Evolutionary conservation across 2,113 vertebrate species (phyloP).

Genomic region (Sus scrofa): DNA sequence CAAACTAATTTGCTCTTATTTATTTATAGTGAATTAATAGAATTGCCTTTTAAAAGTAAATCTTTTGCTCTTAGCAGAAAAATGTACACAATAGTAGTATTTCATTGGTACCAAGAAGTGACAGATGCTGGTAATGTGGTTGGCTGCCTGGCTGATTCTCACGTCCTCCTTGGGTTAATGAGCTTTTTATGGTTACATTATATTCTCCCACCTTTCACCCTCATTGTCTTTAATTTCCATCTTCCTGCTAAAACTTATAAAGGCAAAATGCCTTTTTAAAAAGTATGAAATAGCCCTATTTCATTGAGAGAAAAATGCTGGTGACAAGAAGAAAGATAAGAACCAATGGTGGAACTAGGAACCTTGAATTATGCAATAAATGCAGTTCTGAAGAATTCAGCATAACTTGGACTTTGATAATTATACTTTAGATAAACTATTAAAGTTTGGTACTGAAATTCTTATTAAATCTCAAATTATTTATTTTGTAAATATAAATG

Average conservation of each 20-base stretch:
- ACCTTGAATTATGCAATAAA: neutral
- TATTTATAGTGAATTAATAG: slow-evolving; percentile 55
- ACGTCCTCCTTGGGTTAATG: neutral
- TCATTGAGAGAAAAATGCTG: neutral
- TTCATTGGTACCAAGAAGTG: neutral
- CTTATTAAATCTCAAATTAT: neutral
- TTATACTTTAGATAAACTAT: neutral
- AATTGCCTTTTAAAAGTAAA: slow-evolving; percentile 51
- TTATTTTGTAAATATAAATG: slow-evolving; percentile 5
- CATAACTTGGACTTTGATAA: neutral
- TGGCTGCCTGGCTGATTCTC: neutral
- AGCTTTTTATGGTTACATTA: neutral
- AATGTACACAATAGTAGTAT: neutral
- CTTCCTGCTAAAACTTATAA: neutral
- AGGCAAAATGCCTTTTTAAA: slow-evolving; percentile 3
- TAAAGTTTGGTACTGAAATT: neutral
- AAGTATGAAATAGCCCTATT: neutral
- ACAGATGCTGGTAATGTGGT: neutral
- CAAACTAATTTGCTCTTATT: slow-evolving; percentile 62
- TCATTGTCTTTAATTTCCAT: slow-evolving; percentile 12
- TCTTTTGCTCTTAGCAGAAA: neutral
- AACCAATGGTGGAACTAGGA: neutral
- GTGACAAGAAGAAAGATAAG: neutral
- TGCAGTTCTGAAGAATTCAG: neutral
- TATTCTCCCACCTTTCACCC: neutral